Evolutionary conservation across 1,140 invertebrate species (phyloP).

Genomic region (Drosophila melanica): DNA sequence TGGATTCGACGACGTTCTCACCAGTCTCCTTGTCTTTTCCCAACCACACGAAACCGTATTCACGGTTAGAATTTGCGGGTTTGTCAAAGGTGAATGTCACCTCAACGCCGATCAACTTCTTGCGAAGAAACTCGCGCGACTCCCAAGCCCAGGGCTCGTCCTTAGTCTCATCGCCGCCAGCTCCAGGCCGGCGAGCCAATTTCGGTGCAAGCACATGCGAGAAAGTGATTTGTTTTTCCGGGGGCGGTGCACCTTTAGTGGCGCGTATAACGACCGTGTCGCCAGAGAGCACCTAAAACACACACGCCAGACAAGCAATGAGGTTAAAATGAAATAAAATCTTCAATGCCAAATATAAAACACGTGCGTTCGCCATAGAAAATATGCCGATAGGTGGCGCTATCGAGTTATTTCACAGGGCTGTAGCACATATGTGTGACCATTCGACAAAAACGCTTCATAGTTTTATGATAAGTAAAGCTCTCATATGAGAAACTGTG

Average conservation of each 20-base stretch:
- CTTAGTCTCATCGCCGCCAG: constrained; percentile 89
- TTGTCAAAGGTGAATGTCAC: constrained; percentile 92
- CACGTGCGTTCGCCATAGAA: constrained; percentile 25
- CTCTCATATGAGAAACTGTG: background rate
- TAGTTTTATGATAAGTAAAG: background rate
- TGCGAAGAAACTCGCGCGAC: constrained; percentile 96
- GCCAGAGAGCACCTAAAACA: constrained; percentile 91
- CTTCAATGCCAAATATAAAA: constrained; percentile 11
- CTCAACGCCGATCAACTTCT: constrained; percentile 95
- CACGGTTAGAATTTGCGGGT: constrained; percentile 89
- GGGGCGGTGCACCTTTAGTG: constrained; percentile 91
- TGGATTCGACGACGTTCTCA: constrained; percentile 94
- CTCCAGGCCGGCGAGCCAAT: constrained; percentile 90
- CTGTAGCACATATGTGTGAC: constrained; percentile 5
- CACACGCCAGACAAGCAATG: constrained; percentile 28
- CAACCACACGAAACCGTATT: constrained; percentile 94
- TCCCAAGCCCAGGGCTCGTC: constrained; percentile 99
- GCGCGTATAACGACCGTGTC: constrained; percentile 95
- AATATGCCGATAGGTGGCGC: constrained; percentile 35
- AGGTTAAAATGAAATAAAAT: constrained; percentile 57
- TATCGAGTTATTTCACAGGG: background rate
- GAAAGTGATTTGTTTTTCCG: constrained; percentile 95
- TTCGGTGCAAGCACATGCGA: constrained; percentile 96
- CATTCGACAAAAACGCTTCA: background rate
- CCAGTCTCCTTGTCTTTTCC: constrained; percentile 90